These are phyloP conservation scores for Columba janthina DNA, from an alignment of 2,113 vertebrate genomes.

Conservation along the genomic window DNA sequence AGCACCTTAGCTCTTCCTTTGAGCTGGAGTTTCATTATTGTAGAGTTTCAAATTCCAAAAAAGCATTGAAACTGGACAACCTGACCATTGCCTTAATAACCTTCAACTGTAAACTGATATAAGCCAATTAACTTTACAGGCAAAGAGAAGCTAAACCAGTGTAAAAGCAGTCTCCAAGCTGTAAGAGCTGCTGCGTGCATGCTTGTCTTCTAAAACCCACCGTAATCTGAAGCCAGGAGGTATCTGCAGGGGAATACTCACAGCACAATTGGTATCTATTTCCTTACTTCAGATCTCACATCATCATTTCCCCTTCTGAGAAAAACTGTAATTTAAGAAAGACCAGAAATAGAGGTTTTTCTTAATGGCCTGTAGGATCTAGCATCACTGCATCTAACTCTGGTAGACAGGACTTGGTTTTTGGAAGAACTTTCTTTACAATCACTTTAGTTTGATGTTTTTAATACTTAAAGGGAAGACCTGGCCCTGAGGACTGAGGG, in stretches of 20 bases:
- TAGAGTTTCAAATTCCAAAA: background rate
- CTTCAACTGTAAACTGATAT: background rate
- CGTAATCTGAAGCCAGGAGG: background rate
- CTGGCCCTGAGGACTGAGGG: background rate
- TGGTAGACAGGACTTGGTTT: background rate
- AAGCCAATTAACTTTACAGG: background rate
- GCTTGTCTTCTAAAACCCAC: background rate
- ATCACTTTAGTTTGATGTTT: background rate
- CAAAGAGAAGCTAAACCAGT: background rate
- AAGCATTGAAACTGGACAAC: background rate
- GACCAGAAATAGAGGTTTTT: background rate
- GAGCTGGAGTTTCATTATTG: background rate
- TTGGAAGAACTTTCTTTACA: background rate
- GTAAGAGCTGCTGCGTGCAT: background rate
- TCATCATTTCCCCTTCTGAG: background rate
- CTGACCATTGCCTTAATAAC: background rate
- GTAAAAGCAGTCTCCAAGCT: background rate
- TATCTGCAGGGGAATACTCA: background rate
- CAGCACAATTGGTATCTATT: background rate
- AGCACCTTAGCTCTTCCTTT: conserved; percentile 29
- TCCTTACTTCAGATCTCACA: background rate
- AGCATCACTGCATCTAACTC: background rate
- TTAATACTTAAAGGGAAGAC: background rate
- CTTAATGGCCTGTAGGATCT: background rate
- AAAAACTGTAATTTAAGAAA: background rate